Evolutionary conservation across 2,888 invertebrate genomes (phyloP), one percentile per base, ranked within the genome.

Genomic region (Ormyrus thymus): DNA sequence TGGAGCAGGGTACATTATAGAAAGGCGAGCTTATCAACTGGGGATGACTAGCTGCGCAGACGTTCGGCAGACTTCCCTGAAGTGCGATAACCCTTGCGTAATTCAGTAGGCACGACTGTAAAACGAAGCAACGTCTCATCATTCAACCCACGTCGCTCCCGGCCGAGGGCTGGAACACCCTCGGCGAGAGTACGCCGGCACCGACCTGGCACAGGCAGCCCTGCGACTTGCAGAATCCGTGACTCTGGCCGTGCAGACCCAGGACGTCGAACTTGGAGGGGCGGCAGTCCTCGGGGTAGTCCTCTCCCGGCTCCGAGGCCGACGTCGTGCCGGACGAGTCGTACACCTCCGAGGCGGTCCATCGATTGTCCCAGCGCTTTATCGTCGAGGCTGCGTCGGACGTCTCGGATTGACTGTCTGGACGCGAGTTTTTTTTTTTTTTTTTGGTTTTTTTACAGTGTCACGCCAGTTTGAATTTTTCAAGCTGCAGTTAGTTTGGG

Each of bases 161-260:
- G 29, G 3, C 29, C 29, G 29, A 29, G 4, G 29, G 29, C 4
- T 2, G 4, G 29, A 29, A 29, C 29, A 29, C 29, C 29, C 29
- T 29, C 29, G 2, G 2, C 29, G 29, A 29, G 4, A 29, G 29
- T 29, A 29, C 0, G 4, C 1, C 51, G 15, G 8, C 6, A 72
- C 75, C 59, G 75, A 89, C 89, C 88, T 89, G 89, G 78, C 89
- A 89, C 13, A 87, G 84, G 70, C 89, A 89, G 71, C 84, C 84
- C 78, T 87, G 87, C 7, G 88, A 88, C 29, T 84, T 83, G 55
- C 83, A 85, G 74, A 82, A 69, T 11, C 76, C 72, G 56, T 84
- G 85, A 45, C 72, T 71, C 61, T 85, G 83, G 59, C 81, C 81
- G 10, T 83, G 80, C 46, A 81, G 78, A 68, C 73, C 79, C 11